A percentile compares a stretch with the other conserved stretches of the same genome.
phyloP scores from a whole-genome alignment of 2,113 vertebrate species.

The Lampris incognitus region DNA sequence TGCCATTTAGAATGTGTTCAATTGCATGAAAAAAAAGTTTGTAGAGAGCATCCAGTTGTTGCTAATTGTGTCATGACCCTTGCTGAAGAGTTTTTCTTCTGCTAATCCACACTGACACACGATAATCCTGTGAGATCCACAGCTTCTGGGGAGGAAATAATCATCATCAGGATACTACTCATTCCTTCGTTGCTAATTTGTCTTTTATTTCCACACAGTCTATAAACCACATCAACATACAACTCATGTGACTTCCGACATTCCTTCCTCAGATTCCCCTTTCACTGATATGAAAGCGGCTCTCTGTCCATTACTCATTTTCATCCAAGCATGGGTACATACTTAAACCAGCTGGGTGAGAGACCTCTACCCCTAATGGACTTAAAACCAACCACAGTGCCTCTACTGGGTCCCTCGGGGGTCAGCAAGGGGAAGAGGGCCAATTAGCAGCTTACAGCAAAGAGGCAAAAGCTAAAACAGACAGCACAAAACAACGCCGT shows the following conservation, averaged over 20 bases:
- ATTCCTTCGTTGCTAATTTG: background rate
- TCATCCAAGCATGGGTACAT: background rate
- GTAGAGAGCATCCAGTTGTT: conserved; percentile 31
- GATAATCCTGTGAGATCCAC: conserved; percentile 54
- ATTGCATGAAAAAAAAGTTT: background rate
- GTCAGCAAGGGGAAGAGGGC: conserved; percentile 44
- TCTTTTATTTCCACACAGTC: conserved; percentile 3
- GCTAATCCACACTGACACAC: conserved; percentile 64
- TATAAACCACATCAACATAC: background rate
- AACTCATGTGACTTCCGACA: background rate
- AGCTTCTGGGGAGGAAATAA: conserved; percentile 37
- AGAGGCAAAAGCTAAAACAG: conserved; percentile 17
- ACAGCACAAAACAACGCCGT: conserved; percentile 16
- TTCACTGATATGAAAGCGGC: background rate
- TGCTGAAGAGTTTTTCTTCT: conserved; percentile 35
- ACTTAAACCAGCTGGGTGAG: background rate
- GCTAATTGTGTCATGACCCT: conserved; percentile 52
- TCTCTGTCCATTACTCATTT: background rate
- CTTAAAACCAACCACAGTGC: conserved; percentile 13
- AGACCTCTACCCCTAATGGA: background rate
- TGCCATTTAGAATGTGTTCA: background rate
- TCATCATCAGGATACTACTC: conserved; percentile 24
- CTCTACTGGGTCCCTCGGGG: conserved; percentile 36
- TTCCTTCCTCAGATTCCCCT: conserved; percentile 12
- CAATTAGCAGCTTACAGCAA: conserved; percentile 42